A percentile compares a stretch with the other conserved stretches of the same genome.
Evolutionary conservation across 2,888 invertebrate genomes (phyloP).

Genomic region (Tetheella fluctuosa): DNA sequence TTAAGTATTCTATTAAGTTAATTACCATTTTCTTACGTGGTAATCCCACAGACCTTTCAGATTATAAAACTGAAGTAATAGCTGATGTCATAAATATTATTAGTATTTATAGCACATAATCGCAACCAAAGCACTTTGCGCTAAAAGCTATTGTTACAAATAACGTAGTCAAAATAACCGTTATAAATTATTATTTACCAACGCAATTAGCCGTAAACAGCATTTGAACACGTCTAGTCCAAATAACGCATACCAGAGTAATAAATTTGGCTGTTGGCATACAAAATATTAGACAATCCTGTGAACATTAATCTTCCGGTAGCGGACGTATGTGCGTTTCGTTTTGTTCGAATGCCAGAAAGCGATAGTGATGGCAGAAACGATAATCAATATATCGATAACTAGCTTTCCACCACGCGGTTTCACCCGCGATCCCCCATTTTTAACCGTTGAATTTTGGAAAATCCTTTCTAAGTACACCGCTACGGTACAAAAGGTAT

Average conservation of each 20-base stretch:
- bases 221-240: conserved; percentile 26
- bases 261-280: conserved; percentile 37
- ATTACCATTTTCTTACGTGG: too few species aligned
- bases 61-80: too few species aligned
- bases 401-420: too few species aligned
- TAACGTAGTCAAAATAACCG: background rate
- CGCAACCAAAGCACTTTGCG: background rate
- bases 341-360: conserved; percentile 27
- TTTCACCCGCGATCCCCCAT: too few species aligned
- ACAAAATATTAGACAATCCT: conserved; percentile 48
- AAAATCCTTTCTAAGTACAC: too few species aligned
- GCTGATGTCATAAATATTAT: background rate
- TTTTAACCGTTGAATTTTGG: too few species aligned
- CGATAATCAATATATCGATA: background rate
- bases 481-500: too few species aligned
- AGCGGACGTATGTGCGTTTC: conserved; percentile 19
- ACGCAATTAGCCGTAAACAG: conserved; percentile 43
- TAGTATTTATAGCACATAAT: background rate
- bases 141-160: conserved; percentile 9
- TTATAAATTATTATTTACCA: conserved; percentile 17
- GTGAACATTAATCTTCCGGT: conserved; percentile 41
- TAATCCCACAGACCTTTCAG: too few species aligned
- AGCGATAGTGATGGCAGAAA: background rate
- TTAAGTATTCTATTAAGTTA: too few species aligned
- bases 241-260: conserved; percentile 28